Conservation (phyloP, 2,888 invertebrate genomes). For the Lasioglossum pauxillum region DNA sequence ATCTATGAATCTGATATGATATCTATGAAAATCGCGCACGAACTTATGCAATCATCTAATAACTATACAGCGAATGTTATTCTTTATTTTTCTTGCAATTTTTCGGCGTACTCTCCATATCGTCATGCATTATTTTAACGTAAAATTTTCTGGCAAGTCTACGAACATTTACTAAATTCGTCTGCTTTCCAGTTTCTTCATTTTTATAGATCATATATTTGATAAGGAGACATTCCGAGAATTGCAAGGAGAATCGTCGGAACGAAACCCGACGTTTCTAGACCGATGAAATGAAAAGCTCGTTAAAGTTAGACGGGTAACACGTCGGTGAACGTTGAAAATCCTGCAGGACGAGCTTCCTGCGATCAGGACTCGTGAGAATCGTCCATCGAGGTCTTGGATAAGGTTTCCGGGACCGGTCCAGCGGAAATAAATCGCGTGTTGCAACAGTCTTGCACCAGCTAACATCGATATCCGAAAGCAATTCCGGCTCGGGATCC, state of each 20-base stretch:
- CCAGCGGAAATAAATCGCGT: conserved; percentile 43
- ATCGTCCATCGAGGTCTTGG: conserved; percentile 6
- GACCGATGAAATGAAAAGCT: neutral
- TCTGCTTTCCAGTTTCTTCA: neutral
- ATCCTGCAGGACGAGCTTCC: neutral
- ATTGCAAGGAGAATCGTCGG: neutral
- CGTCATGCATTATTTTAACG: neutral
- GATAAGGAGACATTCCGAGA: neutral
- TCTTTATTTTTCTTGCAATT: too few species aligned
- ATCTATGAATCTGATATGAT: too few species aligned
- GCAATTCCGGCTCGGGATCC: conserved; percentile 47
- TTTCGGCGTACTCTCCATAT: too few species aligned
- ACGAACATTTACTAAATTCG: neutral
- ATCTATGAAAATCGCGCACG: too few species aligned
- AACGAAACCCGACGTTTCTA: neutral
- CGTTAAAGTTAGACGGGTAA: neutral
- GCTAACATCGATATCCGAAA: conserved; percentile 43
- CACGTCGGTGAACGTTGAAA: neutral
- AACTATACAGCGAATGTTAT: too few species aligned
- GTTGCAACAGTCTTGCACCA: conserved; percentile 14
- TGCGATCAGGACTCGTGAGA: neutral
- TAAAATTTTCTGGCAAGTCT: neutral
- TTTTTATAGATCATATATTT: neutral
- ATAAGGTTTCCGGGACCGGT: conserved; percentile 8
- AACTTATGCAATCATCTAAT: too few species aligned